Conservation (phyloP, 2,113 vertebrate species). For the Xiphophorus hellerii region DNA sequence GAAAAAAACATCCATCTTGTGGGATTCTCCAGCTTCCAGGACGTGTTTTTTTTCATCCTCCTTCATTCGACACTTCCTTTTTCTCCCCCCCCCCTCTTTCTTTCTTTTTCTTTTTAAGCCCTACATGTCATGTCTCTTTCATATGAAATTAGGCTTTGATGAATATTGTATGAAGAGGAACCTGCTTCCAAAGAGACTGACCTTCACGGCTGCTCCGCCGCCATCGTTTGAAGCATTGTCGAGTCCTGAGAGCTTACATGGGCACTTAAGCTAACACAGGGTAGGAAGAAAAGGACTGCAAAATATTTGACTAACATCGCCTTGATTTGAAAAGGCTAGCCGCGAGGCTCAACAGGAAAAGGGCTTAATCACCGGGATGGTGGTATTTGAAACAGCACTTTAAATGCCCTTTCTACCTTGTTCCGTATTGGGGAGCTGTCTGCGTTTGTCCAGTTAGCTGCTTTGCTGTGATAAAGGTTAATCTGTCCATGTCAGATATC, state of each 20-base stretch:
- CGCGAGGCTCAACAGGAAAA: constrained; percentile 50
- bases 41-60: constrained; percentile 48
- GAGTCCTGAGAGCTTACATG: constrained; percentile 54
- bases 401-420: constrained; percentile 68
- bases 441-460: constrained; percentile 54
- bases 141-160: constrained; percentile 76
- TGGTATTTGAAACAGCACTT: constrained; percentile 68
- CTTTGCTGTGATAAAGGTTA: constrained; percentile 71
- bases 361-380: constrained; percentile 58
- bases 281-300: constrained; percentile 49
- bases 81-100: neutral
- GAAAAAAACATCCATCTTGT: constrained; percentile 3
- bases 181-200: constrained; percentile 61
- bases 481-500: constrained; percentile 68
- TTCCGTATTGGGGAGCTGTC: constrained; percentile 74
- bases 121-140: constrained; percentile 66
- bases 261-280: constrained; percentile 59
- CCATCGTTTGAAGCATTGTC: constrained; percentile 67
- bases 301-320: constrained; percentile 64
- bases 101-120: constrained; percentile 55
- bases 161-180: constrained; percentile 77
- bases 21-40: constrained; percentile 22
- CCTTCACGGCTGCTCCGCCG: constrained; percentile 68
- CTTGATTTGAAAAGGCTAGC: constrained; percentile 67
- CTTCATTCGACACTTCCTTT: constrained; percentile 60